A percentile compares a stretch with the other conserved stretches of the same genome.
Evolutionary conservation across 2,888 invertebrate genomes (phyloP).

Genomic region (Caprella mutica): DNA sequence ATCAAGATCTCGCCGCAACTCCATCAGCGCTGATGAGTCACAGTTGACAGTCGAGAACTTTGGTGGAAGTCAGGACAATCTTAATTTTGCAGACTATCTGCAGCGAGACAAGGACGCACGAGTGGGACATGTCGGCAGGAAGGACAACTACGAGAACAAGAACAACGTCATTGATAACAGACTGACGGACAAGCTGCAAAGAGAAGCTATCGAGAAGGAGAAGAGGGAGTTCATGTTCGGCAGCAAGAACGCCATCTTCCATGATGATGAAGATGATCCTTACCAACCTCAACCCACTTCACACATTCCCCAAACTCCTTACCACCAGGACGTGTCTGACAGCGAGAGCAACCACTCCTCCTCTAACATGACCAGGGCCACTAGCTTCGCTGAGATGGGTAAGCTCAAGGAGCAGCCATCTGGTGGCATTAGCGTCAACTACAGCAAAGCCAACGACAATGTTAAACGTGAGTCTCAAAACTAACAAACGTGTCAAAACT

Average conservation of each 20-base stretch:
- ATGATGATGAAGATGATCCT: slow-evolving; percentile 11
- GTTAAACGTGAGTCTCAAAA: slow-evolving; percentile 20
- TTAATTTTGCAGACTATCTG: slow-evolving; percentile 60
- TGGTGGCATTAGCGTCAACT: slow-evolving; percentile 40
- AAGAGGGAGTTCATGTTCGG: slow-evolving; percentile 22
- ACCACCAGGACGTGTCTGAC: slow-evolving; percentile 23
- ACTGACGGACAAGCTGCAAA: slow-evolving; percentile 30
- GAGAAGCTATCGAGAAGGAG: slow-evolving; percentile 29
- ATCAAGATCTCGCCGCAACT: slow-evolving; percentile 73
- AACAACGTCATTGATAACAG: slow-evolving; percentile 23
- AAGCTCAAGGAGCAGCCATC: slow-evolving; percentile 43
- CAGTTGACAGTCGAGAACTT: slow-evolving; percentile 82
- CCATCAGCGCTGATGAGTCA: slow-evolving; percentile 65
- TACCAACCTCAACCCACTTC: background rate
- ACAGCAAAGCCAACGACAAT: slow-evolving; percentile 46
- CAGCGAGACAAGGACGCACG: slow-evolving; percentile 74
- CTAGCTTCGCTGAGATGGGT: slow-evolving; percentile 62
- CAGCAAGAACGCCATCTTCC: slow-evolving; percentile 22
- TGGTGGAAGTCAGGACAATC: slow-evolving; percentile 70
- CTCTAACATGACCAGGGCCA: slow-evolving; percentile 44
- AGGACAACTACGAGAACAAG: slow-evolving; percentile 21
- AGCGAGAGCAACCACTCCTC: slow-evolving; percentile 33
- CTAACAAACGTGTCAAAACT: background rate
- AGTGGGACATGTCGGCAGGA: slow-evolving; percentile 37
- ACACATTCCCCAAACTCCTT: slow-evolving; percentile 5